Evolutionary conservation across 2,888 invertebrate genomes (phyloP).

Genomic region (Cremastobaeus sp.): DNA sequence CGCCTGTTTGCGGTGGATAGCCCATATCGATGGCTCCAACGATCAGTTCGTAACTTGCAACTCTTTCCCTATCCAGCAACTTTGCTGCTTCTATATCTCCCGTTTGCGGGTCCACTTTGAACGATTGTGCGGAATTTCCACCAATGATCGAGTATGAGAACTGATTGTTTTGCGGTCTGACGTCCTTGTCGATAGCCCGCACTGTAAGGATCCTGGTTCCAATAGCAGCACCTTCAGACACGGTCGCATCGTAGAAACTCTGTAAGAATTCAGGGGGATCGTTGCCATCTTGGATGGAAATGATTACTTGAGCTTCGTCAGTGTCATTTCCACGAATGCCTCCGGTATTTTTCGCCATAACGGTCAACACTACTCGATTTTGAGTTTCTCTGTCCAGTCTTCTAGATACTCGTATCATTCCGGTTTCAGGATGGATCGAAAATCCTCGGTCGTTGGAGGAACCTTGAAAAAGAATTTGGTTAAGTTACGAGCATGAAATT

Average conservation of each 20-base stretch:
- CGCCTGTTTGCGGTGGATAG: conserved; percentile 94
- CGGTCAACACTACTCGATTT: conserved; percentile 92
- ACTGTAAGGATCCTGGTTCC: conserved; percentile 89
- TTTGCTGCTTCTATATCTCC: conserved; percentile 90
- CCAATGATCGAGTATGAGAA: conserved; percentile 93
- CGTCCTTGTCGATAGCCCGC: conserved; percentile 94
- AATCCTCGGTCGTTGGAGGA: conserved; percentile 96
- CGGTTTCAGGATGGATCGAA: conserved; percentile 89
- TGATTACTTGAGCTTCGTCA: conserved; percentile 95
- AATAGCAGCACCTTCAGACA: conserved; percentile 88
- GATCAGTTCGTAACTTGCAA: conserved; percentile 86
- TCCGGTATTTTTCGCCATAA: conserved; percentile 96
- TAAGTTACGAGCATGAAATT: too few relatives aligned
- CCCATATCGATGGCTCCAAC: conserved; percentile 94
- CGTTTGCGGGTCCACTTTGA: conserved; percentile 91
- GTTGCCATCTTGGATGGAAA: conserved; percentile 96
- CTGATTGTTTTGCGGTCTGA: conserved; percentile 92
- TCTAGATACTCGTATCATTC: conserved; percentile 89
- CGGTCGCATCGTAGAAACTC: conserved; percentile 86
- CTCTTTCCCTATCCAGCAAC: conserved; percentile 88
- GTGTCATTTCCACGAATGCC: conserved; percentile 96
- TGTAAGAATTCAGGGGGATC: conserved; percentile 96
- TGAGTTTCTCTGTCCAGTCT: conserved; percentile 92
- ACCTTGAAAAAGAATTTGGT: conserved; percentile 6
- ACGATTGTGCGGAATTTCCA: conserved; percentile 89